Base-by-base conservation (phyloP, 2,113 vertebrate genomes). In the Nansenia antarctica region DNA sequence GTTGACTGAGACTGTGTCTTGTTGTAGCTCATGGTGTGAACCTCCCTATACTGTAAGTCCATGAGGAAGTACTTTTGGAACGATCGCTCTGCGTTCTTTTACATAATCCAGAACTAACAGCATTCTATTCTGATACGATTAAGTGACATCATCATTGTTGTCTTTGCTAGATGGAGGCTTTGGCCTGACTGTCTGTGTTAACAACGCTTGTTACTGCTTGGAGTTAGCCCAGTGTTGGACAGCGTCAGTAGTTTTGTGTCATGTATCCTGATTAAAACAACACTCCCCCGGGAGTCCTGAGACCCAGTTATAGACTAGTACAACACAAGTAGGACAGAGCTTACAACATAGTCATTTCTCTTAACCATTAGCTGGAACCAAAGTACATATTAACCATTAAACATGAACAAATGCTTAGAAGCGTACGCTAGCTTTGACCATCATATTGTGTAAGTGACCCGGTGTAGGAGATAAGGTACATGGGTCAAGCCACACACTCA, bases 141-240 rank as follows among this genome's bases (percentile, higher is more conserved):
- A 7, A 31, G 6, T 20, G 26, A 20, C 49, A 63, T 69, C 37
- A 71, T 69, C 42, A 15, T 26, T n/a, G 59, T 3, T 42, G n/a
- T 65, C 29, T 22, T 55, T 70, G 68, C 2, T 29, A 12, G 26
- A 45, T 70, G 73, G 47, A 55, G 34, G 34, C 58, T 59, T 64
- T 29, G 3, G 45, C 20, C 34, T 22, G 18, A 4, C 3, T 53
- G 47, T 65, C 18, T 66, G 26, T 49, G 31, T 49, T 55, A 53
- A 53, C 8, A 67, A 42, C 65, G 58, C 72, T 49, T 49, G 59
- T 67, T 69, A 72, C 58, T 5, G 62, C 72, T 70, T 39, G 59
- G 32, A 76, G 35, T 58, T 52, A 61, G 72, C 57, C 37, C 24
- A 34, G 61, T 35, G 1, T 35, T 15, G 11, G 11, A 42, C 14